phyloP scores from a whole-genome alignment of 2,888 invertebrate genomes.

The Zaprionus lineosus region DNA sequence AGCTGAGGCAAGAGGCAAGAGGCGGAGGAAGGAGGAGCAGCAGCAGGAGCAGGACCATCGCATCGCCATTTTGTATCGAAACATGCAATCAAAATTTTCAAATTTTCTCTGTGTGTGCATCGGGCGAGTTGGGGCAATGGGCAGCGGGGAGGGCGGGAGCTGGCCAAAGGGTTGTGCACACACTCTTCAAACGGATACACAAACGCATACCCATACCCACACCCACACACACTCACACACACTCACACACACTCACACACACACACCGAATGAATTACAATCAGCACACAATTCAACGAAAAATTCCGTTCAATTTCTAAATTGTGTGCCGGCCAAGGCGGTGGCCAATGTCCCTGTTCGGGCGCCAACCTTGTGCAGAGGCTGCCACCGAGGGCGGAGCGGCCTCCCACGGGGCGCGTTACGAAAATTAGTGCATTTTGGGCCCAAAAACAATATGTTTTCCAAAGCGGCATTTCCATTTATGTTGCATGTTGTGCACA shows the following conservation, averaged over 20 bases:
- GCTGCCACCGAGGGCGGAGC: not conserved
- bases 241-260: too few relatives aligned
- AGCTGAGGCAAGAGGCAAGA: too few relatives aligned
- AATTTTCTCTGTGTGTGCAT: conserved; percentile 65
- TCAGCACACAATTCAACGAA: conserved; percentile 79
- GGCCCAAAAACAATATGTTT: conserved; percentile 78
- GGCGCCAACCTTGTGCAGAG: not conserved
- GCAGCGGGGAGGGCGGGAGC: not conserved
- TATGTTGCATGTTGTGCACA: conserved; percentile 78
- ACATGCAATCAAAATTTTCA: conserved; percentile 82
- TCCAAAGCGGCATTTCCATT: conserved; percentile 74
- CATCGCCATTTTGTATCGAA: conserved; percentile 79
- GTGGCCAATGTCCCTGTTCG: conserved; percentile 16
- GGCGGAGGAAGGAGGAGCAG: too few relatives aligned
- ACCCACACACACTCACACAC: too few relatives aligned
- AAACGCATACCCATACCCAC: too few relatives aligned
- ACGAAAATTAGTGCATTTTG: conserved; percentile 76
- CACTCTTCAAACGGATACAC: conserved; percentile 64
- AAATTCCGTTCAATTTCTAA: conserved; percentile 78
- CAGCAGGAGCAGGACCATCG: conserved; percentile 37
- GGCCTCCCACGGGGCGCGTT: conserved; percentile 66
- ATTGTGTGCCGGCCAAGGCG: conserved; percentile 51
- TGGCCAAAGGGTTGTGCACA: conserved; percentile 18
- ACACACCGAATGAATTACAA: conserved; percentile 76
- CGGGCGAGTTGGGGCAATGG: conserved; percentile 1